phyloP scores from a whole-genome alignment of 2,113 vertebrate species.

The Periophthalmodon schlosseri region DNA sequence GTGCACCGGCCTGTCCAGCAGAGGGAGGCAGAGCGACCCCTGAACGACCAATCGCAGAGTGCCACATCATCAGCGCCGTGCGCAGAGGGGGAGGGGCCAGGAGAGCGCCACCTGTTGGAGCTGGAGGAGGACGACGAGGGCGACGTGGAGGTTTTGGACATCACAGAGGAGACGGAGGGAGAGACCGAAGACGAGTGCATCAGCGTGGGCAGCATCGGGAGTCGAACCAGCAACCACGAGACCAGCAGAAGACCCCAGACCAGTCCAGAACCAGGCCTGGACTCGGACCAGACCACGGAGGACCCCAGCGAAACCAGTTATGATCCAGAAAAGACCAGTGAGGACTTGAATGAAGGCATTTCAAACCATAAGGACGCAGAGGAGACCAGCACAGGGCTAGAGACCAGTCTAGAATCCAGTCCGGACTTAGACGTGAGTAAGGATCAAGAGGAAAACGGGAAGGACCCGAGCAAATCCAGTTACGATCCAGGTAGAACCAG shows the following conservation, averaged over 20 bases:
- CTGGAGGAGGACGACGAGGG: slow-evolving; percentile 64
- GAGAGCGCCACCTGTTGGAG: slow-evolving; percentile 33
- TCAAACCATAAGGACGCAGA: not conserved
- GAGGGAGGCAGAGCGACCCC: slow-evolving; percentile 55
- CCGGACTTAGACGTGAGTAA: not conserved
- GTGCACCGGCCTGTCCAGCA: slow-evolving; percentile 83
- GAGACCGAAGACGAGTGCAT: slow-evolving; percentile 57
- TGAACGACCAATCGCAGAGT: slow-evolving; percentile 8
- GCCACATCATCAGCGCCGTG: slow-evolving; percentile 26
- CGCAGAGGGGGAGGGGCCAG: slow-evolving; percentile 43
- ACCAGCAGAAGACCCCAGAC: slow-evolving; percentile 39
- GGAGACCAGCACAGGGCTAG: slow-evolving; percentile 16
- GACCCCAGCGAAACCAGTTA: not conserved
- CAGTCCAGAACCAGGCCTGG: too few relatives aligned
- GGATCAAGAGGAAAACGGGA: not conserved
- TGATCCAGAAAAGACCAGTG: not conserved
- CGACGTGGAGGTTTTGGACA: slow-evolving; percentile 72
- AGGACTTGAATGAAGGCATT: not conserved
- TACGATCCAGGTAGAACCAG: not conserved
- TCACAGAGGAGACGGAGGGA: slow-evolving; percentile 52
- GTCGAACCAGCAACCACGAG: slow-evolving; percentile 54
- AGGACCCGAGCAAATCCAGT: not conserved
- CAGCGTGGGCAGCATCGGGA: slow-evolving; percentile 60
- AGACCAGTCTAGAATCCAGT: not conserved
- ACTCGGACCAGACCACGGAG: not conserved